Conservation (phyloP, 2,888 invertebrate species). For the Pemphredon lugubris region DNA sequence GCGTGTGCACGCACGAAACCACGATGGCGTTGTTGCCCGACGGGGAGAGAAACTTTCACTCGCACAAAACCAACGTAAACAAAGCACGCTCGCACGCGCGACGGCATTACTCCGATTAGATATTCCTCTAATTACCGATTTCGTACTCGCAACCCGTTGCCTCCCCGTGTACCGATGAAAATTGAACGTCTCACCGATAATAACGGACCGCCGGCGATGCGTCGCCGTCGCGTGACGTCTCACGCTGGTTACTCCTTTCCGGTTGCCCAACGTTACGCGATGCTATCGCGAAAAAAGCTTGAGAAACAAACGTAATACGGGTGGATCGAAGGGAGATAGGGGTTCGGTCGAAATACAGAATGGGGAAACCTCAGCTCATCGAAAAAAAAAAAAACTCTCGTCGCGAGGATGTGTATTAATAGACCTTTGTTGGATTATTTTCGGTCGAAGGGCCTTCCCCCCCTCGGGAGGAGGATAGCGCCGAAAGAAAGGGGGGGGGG, state of each 20-base stretch:
- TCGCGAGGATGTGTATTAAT: not conserved
- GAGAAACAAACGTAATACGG: too few relatives aligned
- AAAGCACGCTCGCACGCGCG: constrained; percentile 44
- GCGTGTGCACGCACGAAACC: constrained; percentile 28
- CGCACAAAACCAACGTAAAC: constrained; percentile 52
- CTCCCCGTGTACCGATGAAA: too few relatives aligned
- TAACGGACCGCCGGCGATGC: too few relatives aligned
- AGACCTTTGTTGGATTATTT: not conserved
- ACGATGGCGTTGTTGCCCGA: constrained; percentile 25
- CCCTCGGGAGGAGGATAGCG: too few relatives aligned
- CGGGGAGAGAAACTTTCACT: constrained; percentile 64
- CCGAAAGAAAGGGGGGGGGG: not conserved
- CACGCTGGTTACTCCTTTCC: not conserved
- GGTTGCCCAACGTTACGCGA: too few relatives aligned
- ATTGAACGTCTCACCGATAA: not conserved
- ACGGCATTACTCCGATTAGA: constrained; percentile 29
- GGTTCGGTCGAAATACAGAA: too few relatives aligned
- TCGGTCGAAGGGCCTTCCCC: too few relatives aligned
- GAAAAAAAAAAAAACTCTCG: too few relatives aligned
- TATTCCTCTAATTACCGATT: constrained; percentile 27
- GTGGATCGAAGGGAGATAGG: too few relatives aligned
- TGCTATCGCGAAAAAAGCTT: too few relatives aligned
- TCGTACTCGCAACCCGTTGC: not conserved
- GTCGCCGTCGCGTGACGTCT: not conserved
- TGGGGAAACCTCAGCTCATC: too few relatives aligned